Evolutionary conservation across 2,797 vertebrate genomes (phyloP).

Genomic region (Sebastiscus albofasciatus): DNA sequence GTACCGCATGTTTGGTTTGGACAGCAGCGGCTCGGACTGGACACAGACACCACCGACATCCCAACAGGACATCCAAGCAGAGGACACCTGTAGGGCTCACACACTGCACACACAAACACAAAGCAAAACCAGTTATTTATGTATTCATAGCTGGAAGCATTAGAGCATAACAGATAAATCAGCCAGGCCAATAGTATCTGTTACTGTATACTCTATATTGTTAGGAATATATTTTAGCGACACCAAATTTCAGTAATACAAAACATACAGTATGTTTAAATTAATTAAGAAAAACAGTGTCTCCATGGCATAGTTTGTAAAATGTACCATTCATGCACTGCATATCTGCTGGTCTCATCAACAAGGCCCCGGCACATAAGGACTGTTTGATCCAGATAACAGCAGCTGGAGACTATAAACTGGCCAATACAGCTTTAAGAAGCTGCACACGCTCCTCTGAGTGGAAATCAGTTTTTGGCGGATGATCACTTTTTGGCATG

Average conservation of each 20-base stretch:
- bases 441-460: too few species aligned
- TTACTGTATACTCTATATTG: not conserved
- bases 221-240: not conserved
- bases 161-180: not conserved
- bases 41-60: slow-evolving; percentile 85
- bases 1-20: slow-evolving; percentile 91
- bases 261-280: not conserved
- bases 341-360: too few species aligned
- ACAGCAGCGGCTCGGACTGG: slow-evolving; percentile 88
- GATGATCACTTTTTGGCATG: too few species aligned
- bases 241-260: not conserved
- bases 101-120: slow-evolving; percentile 80
- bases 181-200: not conserved
- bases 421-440: too few species aligned
- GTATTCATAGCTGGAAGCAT: not conserved
- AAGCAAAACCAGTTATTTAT: not conserved
- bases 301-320: too few species aligned
- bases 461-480: too few species aligned
- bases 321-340: too few species aligned
- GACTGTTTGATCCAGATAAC: too few species aligned
- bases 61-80: slow-evolving; percentile 87
- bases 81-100: slow-evolving; percentile 90
- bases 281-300: too few species aligned
- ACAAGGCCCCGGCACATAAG: too few species aligned
- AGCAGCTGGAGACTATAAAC: too few species aligned